Conservation (phyloP, 64 coral and sea anemone species). For the Dendronephthya gigantea region DNA sequence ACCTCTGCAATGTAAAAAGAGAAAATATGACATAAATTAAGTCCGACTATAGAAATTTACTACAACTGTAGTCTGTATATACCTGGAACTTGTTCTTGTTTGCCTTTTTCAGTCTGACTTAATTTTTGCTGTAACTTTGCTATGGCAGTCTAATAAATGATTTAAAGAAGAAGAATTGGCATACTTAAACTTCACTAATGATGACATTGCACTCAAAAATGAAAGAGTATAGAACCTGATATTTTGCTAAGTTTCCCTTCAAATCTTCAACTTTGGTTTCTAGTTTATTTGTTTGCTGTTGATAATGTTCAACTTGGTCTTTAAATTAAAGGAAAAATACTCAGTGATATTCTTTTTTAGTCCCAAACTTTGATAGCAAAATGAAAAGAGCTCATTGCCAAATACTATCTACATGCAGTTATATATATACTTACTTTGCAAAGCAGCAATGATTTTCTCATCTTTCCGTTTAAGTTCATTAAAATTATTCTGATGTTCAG, state of each 20-base stretch:
- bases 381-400: too few species aligned
- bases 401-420: too few species aligned
- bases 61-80: too few species aligned
- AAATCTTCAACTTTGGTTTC: neutral
- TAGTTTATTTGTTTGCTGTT: neutral
- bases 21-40: neutral
- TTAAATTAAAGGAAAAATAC: neutral
- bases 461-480: neutral
- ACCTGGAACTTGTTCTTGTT: neutral
- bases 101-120: neutral
- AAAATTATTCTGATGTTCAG: neutral
- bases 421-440: neutral
- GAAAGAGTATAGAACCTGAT: neutral
- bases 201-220: too few species aligned
- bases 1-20: neutral
- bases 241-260: neutral
- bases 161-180: too few species aligned
- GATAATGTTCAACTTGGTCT: conserved; percentile 13
- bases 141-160: neutral
- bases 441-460: neutral
- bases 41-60: too few species aligned
- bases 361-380: too few species aligned
- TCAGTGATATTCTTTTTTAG: neutral
- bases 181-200: too few species aligned
- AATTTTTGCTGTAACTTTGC: neutral